phyloP scores from a whole-genome alignment of 2,888 invertebrate species.

The Pandemis heparana region DNA sequence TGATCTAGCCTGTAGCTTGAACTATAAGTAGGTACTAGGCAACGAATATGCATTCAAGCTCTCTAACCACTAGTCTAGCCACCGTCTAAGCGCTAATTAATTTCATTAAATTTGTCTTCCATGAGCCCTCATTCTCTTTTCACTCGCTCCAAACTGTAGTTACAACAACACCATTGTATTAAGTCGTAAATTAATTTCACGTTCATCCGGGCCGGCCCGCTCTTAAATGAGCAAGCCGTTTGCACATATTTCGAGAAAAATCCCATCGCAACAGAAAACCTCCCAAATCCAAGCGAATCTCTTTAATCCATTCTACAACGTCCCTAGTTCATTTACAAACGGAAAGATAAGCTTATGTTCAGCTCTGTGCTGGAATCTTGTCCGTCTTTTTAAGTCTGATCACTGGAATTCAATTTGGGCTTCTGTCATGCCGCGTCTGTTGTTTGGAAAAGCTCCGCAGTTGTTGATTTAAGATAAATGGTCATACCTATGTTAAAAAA shows the following conservation, averaged over 20 bases:
- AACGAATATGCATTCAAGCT: no score
- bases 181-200: constrained; percentile 76
- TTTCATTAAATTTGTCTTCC: background rate
- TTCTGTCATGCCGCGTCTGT: constrained; percentile 22
- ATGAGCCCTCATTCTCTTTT: constrained; percentile 23
- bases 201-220: constrained; percentile 53
- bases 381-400: constrained; percentile 54
- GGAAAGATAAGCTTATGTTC: constrained; percentile 59
- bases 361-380: constrained; percentile 63
- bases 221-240: constrained; percentile 66
- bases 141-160: constrained; percentile 44
- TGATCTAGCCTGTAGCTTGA: no score
- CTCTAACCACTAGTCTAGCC: no score
- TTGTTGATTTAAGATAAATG: constrained; percentile 19
- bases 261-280: constrained; percentile 25
- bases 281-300: constrained; percentile 49
- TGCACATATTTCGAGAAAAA: constrained; percentile 60
- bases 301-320: constrained; percentile 65
- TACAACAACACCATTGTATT: constrained; percentile 62
- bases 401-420: constrained; percentile 38
- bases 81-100: no score
- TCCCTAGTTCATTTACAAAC: constrained; percentile 69
- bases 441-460: constrained; percentile 9
- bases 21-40: no score
- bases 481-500: background rate